Conservation (phyloP, 2,113 vertebrate species). For the Desmodus rotundus region DNA sequence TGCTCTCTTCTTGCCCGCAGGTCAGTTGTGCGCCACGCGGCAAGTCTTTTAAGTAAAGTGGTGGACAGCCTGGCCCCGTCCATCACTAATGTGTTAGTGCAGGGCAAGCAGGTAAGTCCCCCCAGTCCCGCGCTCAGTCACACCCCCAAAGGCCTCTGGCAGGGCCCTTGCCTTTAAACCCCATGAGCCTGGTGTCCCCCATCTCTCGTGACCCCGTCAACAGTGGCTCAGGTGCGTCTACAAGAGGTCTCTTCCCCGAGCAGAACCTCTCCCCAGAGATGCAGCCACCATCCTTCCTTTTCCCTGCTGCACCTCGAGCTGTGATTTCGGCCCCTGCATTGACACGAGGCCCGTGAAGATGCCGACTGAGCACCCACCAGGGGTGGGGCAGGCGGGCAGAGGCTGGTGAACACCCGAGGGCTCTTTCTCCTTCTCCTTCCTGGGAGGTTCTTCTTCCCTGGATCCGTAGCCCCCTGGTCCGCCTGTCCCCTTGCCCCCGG, state of each 20-base stretch:
- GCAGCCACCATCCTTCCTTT: too few relatives aligned
- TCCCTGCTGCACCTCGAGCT: background rate
- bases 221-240: background rate
- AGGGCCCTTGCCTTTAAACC: constrained; percentile 37
- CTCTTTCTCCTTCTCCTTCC: background rate
- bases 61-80: constrained; percentile 99
- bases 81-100: constrained; percentile 99
- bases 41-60: constrained; percentile 99
- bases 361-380: background rate
- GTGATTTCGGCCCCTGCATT: background rate
- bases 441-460: background rate
- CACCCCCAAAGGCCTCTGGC: constrained; percentile 48
- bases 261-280: background rate
- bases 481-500: background rate
- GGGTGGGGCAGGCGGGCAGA: background rate
- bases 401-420: background rate
- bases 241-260: background rate
- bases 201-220: background rate
- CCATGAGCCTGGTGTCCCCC: background rate
- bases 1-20: constrained; percentile 92
- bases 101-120: constrained; percentile 99
- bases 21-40: constrained; percentile 97
- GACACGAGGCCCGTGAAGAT: background rate
- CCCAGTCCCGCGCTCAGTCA: constrained; percentile 61
- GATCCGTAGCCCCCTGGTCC: too few relatives aligned